Conservation (phyloP, 2,797 vertebrate species). For the Lateolabrax maculatus region DNA sequence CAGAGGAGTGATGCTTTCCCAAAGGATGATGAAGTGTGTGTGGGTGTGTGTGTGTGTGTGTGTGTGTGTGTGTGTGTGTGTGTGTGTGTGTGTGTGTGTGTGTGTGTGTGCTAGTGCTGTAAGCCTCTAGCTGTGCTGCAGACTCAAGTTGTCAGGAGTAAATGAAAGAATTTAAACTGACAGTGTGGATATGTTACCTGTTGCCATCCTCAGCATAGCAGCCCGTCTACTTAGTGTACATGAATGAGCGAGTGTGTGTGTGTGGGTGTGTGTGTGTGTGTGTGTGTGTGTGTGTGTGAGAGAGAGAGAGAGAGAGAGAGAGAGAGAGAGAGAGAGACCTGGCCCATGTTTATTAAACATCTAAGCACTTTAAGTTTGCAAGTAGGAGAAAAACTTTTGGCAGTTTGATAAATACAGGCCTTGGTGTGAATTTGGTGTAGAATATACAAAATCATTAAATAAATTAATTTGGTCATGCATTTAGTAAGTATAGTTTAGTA, state of each 20-base stretch:
- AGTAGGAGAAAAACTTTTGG: neutral
- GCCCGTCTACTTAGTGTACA: neutral
- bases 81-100: conserved; percentile 13
- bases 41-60: conserved; percentile 4
- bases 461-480: neutral
- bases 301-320: too few relatives aligned
- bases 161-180: conserved; percentile 50
- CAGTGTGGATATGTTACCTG: conserved; percentile 44
- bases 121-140: conserved; percentile 31
- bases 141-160: conserved; percentile 40
- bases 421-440: neutral
- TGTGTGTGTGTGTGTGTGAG: too few relatives aligned
- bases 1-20: conserved; percentile 26
- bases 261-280: conserved; percentile 1
- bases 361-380: neutral
- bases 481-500: too few relatives aligned
- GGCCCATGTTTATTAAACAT: neutral
- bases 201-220: conserved; percentile 41
- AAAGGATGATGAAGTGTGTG: conserved; percentile 34
- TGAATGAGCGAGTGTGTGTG: neutral
- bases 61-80: conserved; percentile 18
- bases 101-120: conserved; percentile 13
- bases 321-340: too few relatives aligned
- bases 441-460: neutral
- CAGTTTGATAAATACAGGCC: neutral